Evolutionary conservation across 2,797 vertebrate species (phyloP).

Genomic region (Eulemur albifrons): DNA sequence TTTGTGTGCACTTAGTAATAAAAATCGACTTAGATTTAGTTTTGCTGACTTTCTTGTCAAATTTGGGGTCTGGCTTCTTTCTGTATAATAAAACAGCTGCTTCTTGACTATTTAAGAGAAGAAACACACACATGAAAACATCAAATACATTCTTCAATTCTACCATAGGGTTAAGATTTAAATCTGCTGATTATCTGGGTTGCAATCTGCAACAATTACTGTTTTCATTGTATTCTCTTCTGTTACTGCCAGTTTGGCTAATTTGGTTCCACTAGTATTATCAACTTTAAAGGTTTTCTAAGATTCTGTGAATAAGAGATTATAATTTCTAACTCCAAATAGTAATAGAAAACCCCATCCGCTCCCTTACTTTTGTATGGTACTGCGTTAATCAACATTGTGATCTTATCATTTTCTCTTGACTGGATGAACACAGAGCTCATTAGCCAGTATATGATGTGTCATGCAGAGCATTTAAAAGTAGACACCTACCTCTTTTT

Average conservation of each 20-base stretch:
- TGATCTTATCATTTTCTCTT: not conserved
- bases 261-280: constrained; percentile 20
- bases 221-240: constrained; percentile 4
- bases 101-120: constrained; percentile 30
- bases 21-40: constrained; percentile 7
- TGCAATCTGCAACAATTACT: not conserved
- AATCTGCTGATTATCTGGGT: not conserved
- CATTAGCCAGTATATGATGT: not conserved
- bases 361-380: not conserved
- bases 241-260: not conserved
- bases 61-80: not conserved
- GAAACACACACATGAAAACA: constrained; percentile 24
- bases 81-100: constrained; percentile 52
- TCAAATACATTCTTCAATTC: not conserved
- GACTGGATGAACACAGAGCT: not conserved
- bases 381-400: not conserved
- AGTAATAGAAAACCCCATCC: constrained; percentile 13
- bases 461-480: not conserved
- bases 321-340: constrained; percentile 8
- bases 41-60: constrained; percentile 32
- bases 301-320: not conserved
- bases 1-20: not conserved
- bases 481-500: not conserved
- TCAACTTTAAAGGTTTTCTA: constrained; percentile 12
- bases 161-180: not conserved